Base-by-base conservation (phyloP, 23 tunicate genomes). In the Oikopleura dioica region DNA sequence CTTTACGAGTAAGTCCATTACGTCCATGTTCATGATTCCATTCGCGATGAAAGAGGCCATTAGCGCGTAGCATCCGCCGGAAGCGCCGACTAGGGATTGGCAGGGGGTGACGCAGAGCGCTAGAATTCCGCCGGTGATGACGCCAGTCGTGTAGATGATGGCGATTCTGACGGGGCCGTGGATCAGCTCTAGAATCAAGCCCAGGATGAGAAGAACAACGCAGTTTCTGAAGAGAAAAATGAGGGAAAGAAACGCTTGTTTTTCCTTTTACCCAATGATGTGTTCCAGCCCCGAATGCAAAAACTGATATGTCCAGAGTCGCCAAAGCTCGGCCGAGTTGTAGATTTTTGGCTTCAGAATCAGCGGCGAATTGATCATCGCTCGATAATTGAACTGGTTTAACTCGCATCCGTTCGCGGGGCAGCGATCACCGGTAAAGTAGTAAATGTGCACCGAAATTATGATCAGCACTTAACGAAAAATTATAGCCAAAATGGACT, bases 101-200 rank as follows among this genome's bases (percentile, higher is more conserved):
- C 63, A 80, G 28, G 91, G 87, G 69, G 35, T 68, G 12, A 29
- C 12, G 23, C 12, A 12, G 12, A 29, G 12, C 9, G 9, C 12
- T 12, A 30, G 34, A 68, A 32, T 5, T 5, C 75, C 59, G 78
- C 92, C 92, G 36, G 82, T 89, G 0, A 80, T 50, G 24, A 91
- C 94, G 23, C 97, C 97, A 58, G 91, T 83, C 68, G 82, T 37
- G 51, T 91, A 91, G 35, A 91, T 91, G 9, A 78, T 78, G 44
- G 79, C 84, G 36, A 91, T 87, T n/a, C 97, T 69, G 37, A 91
- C 35, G 0, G 84, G 80, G 37, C 97, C 97, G 63, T 91, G 97
- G 23, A 91, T 92, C 87, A 91, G 80, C 38, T 91, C 97, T 9
- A 91, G 81, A 50, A 92, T 87, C 75, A 91, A 85, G 21, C 97